phyloP scores from a whole-genome alignment of 2,113 vertebrate genomes.

The Etheostoma spectabile region DNA sequence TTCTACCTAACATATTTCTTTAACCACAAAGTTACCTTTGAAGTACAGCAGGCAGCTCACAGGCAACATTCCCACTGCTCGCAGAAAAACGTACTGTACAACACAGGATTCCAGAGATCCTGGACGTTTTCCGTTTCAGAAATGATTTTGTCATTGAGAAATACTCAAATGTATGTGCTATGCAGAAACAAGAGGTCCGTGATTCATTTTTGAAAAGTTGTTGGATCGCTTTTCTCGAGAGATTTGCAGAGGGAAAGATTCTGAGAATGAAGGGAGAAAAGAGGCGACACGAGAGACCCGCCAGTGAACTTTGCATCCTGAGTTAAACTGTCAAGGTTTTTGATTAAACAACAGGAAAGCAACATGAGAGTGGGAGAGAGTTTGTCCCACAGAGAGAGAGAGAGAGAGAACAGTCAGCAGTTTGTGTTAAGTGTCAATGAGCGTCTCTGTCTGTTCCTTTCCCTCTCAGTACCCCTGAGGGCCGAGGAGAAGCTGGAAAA shows the following conservation, averaged over 20 bases:
- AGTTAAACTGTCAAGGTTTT: constrained; percentile 49
- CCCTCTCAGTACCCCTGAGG: not conserved
- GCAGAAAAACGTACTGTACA: constrained; percentile 8
- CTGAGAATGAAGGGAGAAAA: constrained; percentile 17
- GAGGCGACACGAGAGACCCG: constrained; percentile 26
- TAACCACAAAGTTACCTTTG: constrained; percentile 52
- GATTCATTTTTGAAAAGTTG: constrained; percentile 14
- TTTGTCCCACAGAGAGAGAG: constrained; percentile 45
- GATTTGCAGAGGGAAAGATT: not conserved
- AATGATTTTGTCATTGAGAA: constrained; percentile 17
- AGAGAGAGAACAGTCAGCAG: constrained; percentile 67
- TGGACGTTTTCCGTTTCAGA: constrained; percentile 13
- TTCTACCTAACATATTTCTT: constrained; percentile 53
- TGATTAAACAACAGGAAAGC: constrained; percentile 66
- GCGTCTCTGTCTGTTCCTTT: constrained; percentile 47
- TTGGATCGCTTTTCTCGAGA: constrained; percentile 14
- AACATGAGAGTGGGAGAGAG: constrained; percentile 44
- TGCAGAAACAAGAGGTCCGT: not conserved
- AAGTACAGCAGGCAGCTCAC: constrained; percentile 52
- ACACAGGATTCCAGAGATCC: constrained; percentile 1
- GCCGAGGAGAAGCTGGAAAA: constrained; percentile 10
- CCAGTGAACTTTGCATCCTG: constrained; percentile 50
- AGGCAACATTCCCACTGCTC: constrained; percentile 27
- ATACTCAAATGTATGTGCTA: constrained; percentile 9
- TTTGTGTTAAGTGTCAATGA: constrained; percentile 64